Conservation (phyloP, 2,888 invertebrate genomes). For the Clistopyga incitator region DNA sequence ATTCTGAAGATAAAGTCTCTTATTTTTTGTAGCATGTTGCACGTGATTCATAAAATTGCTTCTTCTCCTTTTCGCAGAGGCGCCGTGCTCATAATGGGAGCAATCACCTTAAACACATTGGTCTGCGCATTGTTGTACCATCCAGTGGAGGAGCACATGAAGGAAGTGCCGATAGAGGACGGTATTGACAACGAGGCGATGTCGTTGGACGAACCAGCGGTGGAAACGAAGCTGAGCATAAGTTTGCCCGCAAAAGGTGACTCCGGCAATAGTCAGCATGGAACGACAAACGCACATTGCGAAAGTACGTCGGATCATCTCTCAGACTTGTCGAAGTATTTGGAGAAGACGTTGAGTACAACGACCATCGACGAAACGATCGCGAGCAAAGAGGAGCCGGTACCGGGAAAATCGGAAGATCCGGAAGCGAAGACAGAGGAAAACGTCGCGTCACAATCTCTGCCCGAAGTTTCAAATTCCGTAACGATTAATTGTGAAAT, state of each 20-base stretch:
- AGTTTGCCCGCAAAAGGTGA: constrained; percentile 49
- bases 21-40: not conserved
- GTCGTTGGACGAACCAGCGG: constrained; percentile 74
- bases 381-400: not conserved
- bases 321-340: constrained; percentile 89
- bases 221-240: constrained; percentile 56
- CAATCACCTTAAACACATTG: constrained; percentile 92
- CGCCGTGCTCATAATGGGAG: constrained; percentile 92
- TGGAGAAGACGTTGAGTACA: constrained; percentile 84
- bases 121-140: constrained; percentile 93
- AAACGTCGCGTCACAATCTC: constrained; percentile 30
- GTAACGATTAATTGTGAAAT: constrained; percentile 39
- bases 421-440: constrained; percentile 25
- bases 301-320: constrained; percentile 92
- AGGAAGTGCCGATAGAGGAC: constrained; percentile 84
- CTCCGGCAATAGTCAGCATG: constrained; percentile 79
- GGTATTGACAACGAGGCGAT: constrained; percentile 81
- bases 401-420: constrained; percentile 25
- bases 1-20: not conserved
- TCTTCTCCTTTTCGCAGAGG: constrained; percentile 86
- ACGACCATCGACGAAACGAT: constrained; percentile 72
- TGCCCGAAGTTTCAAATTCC: constrained; percentile 22
- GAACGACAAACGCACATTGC: constrained; percentile 90
- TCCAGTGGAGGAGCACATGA: constrained; percentile 93
- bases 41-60: not conserved